A percentile compares a stretch with the other conserved stretches of the same genome.
These are phyloP conservation scores for Hipparchia semele DNA, from an alignment of 2,888 invertebrate species.

Conservation along the genomic window DNA sequence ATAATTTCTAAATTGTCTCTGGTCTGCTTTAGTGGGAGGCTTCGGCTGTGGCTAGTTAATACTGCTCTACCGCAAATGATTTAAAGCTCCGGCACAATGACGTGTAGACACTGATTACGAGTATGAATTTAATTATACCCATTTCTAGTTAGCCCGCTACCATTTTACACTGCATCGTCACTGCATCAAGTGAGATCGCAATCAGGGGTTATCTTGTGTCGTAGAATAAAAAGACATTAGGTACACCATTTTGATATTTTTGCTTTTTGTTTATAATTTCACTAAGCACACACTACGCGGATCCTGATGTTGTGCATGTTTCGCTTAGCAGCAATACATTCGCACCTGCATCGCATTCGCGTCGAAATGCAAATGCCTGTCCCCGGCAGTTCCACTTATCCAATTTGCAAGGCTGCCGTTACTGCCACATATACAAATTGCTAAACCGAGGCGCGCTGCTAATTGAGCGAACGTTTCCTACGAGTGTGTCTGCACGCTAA, in stretches of 20 bases:
- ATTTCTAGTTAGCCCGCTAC: no score
- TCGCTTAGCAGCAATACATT: constrained; percentile 18
- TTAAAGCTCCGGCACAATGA: no score
- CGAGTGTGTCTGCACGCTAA: not conserved
- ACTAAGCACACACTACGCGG: not conserved
- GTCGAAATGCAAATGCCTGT: constrained; percentile 38
- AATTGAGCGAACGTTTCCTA: constrained; percentile 33
- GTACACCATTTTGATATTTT: not conserved
- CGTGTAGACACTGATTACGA: no score
- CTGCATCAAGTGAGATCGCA: no score
- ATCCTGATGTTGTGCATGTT: constrained; percentile 13
- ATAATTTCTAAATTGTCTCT: no score
- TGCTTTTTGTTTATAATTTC: constrained; percentile 15
- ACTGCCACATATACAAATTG: constrained; percentile 43
- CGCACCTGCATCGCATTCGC: constrained; percentile 24
- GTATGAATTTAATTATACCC: no score
- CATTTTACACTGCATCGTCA: no score
- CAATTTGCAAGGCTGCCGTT: constrained; percentile 39
- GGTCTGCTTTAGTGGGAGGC: no score
- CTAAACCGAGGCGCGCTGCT: constrained; percentile 31
- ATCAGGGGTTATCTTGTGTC: no score
- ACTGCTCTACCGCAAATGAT: not conserved
- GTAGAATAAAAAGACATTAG: no score
- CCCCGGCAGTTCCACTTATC: constrained; percentile 39
- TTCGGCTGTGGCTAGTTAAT: not conserved